phyloP scores from a whole-genome alignment of 2,797 vertebrate species.

The Steatocranus sp. region DNA sequence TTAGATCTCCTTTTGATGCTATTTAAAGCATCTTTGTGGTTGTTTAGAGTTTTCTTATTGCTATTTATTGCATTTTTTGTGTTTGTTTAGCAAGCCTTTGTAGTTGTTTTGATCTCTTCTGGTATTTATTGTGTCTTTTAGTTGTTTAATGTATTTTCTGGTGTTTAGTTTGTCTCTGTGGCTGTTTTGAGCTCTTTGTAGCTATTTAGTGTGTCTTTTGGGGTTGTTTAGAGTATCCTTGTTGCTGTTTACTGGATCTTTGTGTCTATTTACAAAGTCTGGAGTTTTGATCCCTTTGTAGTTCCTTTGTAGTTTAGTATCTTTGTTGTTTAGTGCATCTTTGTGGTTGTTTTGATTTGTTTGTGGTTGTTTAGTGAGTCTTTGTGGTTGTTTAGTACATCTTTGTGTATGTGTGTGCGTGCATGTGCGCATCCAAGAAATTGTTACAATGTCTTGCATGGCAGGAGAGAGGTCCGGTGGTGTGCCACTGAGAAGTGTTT shows the following conservation, averaged over 20 bases:
- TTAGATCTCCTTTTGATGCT: background rate
- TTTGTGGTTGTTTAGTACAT: fast-evolving
- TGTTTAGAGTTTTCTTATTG: background rate
- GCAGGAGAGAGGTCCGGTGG: background rate
- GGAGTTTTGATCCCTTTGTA: background rate
- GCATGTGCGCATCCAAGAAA: background rate
- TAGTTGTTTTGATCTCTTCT: background rate
- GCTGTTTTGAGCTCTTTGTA: background rate
- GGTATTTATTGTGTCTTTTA: background rate
- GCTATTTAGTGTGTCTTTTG: background rate
- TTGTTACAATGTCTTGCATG: background rate
- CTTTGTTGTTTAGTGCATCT: fast-evolving
- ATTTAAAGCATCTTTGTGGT: background rate
- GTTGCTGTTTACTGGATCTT: background rate
- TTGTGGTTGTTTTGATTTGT: background rate
- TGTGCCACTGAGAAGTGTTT: background rate
- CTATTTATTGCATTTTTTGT: background rate
- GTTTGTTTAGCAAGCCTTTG: background rate
- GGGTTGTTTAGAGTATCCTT: background rate
- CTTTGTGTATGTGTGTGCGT: background rate
- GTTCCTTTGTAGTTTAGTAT: background rate
- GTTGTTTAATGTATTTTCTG: background rate
- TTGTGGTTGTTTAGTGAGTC: fast-evolving
- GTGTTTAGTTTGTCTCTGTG: background rate
- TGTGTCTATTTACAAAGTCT: background rate